phyloP scores from a whole-genome alignment of 2,888 invertebrate genomes.

The Megastigmus dorsalis region DNA sequence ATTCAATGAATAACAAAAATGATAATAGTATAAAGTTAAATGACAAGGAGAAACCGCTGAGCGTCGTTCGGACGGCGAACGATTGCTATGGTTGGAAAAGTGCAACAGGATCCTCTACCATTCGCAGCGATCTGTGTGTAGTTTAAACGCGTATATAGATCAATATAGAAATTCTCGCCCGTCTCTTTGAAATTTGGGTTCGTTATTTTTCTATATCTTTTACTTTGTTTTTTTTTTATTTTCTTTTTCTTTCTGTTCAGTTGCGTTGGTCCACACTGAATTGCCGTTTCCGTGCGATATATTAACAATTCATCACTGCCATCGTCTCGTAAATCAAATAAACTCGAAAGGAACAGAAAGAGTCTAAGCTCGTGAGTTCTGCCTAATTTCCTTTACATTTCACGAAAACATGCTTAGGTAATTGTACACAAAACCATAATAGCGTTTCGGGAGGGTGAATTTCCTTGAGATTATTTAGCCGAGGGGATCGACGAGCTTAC shows the following conservation, averaged over 20 bases:
- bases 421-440: too few relatives aligned
- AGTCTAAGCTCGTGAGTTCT: too few relatives aligned
- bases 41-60: slow-evolving; percentile 54
- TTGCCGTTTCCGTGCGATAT: too few relatives aligned
- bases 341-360: too few relatives aligned
- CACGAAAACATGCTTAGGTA: too few relatives aligned
- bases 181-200: too few relatives aligned
- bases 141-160: too few relatives aligned
- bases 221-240: neutral
- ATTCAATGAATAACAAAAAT: slow-evolving; percentile 64
- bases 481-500: slow-evolving; percentile 19
- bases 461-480: too few relatives aligned
- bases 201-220: slow-evolving; percentile 10
- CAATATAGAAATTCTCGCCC: slow-evolving; percentile 58
- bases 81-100: slow-evolving; percentile 54
- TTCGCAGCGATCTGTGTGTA: slow-evolving; percentile 40
- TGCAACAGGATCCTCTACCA: slow-evolving; percentile 54
- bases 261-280: slow-evolving; percentile 15
- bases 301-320: neutral
- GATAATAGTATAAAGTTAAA: slow-evolving; percentile 61
- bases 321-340: neutral
- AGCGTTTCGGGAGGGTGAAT: too few relatives aligned
- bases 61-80: slow-evolving; percentile 54
- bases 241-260: neutral
- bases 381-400: too few relatives aligned